Base-by-base conservation (phyloP, 2,113 vertebrate genomes). In the Indicator maculatus region DNA sequence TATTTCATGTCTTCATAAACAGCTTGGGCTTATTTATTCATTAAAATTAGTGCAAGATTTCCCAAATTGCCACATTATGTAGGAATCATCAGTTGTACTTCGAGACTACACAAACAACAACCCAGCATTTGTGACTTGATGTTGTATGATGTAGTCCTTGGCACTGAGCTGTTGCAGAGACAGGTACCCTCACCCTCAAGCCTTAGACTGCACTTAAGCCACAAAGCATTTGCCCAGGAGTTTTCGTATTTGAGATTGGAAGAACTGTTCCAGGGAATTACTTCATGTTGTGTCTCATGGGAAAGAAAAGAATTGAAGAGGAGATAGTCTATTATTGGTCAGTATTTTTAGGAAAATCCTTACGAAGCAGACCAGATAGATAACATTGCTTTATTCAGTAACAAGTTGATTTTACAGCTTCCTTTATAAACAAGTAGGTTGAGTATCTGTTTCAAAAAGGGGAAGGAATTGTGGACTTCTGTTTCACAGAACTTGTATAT, bases 361-460 rank as follows among this genome's bases (percentile, higher is more conserved):
- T 59, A 13, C 28, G 77, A 66, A 96, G 33, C 50, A 83, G 56
- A 10, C 17, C 59, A 59, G 31, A 69, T 67, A 87, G 38, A 64
- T 14, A 18, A 75, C 87, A 14, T 41, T 47, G 30, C 67, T 86
- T 44, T 80, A 11, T 86, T 73, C 20, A 17, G 39, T 16, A 95
- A 93, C 59, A 77, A 76, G 36, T 18, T 82, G 89, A 86, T 94
- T 97, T 95, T 89, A 94, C 59, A 63, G 27, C 44, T 71, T 52
- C 80, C 52, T 87, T 96, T 89, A 71, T 16, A 53, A 44, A 6
- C n/a, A 87, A 88, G 59, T 83, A 55, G 47, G 52, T 66, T 64
- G 23, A 93, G 11, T 12, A 13, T 33, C 31, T 85, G 30, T 33
- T 89, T 85, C 78, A 65, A 84, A 84, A 84, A 73, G 3, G 8